phyloP scores from a whole-genome alignment of 2,113 vertebrate species.

The Lagopus leucura region DNA sequence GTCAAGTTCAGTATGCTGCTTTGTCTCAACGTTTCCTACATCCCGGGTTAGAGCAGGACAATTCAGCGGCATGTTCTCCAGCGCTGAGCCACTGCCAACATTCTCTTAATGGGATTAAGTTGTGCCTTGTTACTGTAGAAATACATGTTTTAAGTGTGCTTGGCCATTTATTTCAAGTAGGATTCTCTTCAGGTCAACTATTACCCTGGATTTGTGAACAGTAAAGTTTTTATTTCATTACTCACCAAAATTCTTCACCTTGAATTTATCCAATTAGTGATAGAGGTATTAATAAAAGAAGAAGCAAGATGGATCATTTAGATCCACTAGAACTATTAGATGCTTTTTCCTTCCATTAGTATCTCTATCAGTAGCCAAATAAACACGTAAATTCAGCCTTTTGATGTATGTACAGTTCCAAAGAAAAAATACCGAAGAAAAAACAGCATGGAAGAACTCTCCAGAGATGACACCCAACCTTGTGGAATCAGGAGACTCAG shows the following conservation, averaged over 20 bases:
- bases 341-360: not conserved
- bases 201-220: conserved; percentile 11
- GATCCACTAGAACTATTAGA: not conserved
- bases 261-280: not conserved
- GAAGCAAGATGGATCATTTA: not conserved
- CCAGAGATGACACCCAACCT: not conserved
- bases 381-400: not conserved
- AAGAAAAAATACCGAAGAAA: not conserved
- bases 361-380: not conserved
- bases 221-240: conserved; percentile 15
- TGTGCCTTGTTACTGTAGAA: conserved; percentile 54
- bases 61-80: conserved; percentile 47
- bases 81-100: conserved; percentile 35
- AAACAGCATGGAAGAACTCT: not conserved
- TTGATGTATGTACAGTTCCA: fast-evolving
- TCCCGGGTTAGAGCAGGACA: conserved; percentile 56
- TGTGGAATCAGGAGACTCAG: not conserved
- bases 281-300: not conserved
- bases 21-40: conserved; percentile 48
- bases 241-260: not conserved
- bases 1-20: conserved; percentile 26
- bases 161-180: conserved; percentile 43
- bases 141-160: conserved; percentile 34
- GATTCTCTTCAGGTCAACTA: conserved; percentile 20
- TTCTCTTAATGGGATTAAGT: conserved; percentile 69